Evolutionary conservation across 2,888 invertebrate species (phyloP), one percentile per base, ranked within the genome.

Genomic region (Esperia sulphurella): DNA sequence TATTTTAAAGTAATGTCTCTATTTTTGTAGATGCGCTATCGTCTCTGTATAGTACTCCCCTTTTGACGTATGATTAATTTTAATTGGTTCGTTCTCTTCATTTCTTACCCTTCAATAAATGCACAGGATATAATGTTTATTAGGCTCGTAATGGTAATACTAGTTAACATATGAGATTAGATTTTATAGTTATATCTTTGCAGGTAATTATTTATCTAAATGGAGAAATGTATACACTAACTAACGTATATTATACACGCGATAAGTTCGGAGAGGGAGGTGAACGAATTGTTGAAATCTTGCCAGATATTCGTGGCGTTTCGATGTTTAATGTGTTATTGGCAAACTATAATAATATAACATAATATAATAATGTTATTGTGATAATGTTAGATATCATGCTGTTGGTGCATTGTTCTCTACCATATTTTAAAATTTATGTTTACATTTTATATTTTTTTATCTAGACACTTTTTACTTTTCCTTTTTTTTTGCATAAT

Each of bases 161-260:
- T 75, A 75, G 71, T 63, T 68, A 64, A 75, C 69, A 72, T 74
- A 57, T 73, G 82, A 83, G 72, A 79, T 83, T 86, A 86, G 82
- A 83, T 80, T 83, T 76, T 80, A 84, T 82, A 84, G 79, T 74
- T 79, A 79, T 75, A 79, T 75, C 71, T 75, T 75, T 79, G 79
- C 77, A 75, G 72, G 69, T 82, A 78, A 74, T 71, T 71, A 76
- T 82, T 80, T 79, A 77, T 78, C 74, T 71, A 69, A 76, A 78
- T 73, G 71, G 71, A 71, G 75, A 75, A 61, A 79, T 71, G 79
- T 84, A 81, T 83, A 82, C 80, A 78, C 71, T 76, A 3, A 61
- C n/a, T 83, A 82, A 73, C 65, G 71, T 80, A 77, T 81, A 72
- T 71, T 72, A 72, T 71, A 72, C 65, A 66, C 62, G 57, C 64